Percentiles rank a stretch among this genome's conserved stretches.
Evolutionary conservation across 1,140 invertebrate genomes (phyloP).

Genomic region (Ectropis grisescens): DNA sequence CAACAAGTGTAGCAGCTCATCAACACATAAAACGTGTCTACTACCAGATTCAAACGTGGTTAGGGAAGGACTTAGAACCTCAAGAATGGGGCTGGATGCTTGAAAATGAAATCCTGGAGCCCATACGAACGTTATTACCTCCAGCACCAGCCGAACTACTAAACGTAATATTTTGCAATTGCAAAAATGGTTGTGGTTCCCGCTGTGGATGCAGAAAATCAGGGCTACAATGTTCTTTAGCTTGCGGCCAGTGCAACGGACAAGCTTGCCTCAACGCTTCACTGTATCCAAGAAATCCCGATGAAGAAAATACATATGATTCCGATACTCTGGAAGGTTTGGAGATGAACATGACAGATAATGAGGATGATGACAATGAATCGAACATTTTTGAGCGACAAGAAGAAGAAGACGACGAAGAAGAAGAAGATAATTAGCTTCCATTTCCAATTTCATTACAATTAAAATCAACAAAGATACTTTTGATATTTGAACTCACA

Average conservation of each 20-base stretch:
- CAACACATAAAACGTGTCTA: constrained; percentile 50
- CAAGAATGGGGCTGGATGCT: constrained; percentile 40
- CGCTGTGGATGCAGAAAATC: constrained; percentile 32
- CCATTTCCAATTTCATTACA: constrained; percentile 25
- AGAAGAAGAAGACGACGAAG: constrained; percentile 33
- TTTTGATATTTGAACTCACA: constrained; percentile 26
- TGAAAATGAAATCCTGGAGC: constrained; percentile 30
- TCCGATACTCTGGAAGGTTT: constrained; percentile 26
- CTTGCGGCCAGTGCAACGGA: constrained; percentile 28
- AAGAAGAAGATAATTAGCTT: constrained; percentile 30
- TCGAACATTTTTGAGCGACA: constrained; percentile 26
- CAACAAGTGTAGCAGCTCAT: constrained; percentile 31
- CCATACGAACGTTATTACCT: constrained; percentile 25
- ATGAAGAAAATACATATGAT: constrained; percentile 24
- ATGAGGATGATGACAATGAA: constrained; percentile 29
- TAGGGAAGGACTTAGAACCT: constrained; percentile 40
- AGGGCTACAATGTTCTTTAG: constrained; percentile 29
- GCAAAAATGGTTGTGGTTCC: constrained; percentile 26
- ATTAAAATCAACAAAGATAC: constrained; percentile 17
- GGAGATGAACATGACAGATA: constrained; percentile 21
- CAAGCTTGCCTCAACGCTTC: constrained; percentile 24
- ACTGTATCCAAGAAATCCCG: constrained; percentile 17
- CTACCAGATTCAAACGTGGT: constrained; percentile 52
- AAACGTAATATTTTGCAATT: constrained; percentile 32
- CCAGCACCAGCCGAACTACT: constrained; percentile 33